phyloP scores from a whole-genome alignment of 2,113 vertebrate species.

The Eptesicus fuscus region DNA sequence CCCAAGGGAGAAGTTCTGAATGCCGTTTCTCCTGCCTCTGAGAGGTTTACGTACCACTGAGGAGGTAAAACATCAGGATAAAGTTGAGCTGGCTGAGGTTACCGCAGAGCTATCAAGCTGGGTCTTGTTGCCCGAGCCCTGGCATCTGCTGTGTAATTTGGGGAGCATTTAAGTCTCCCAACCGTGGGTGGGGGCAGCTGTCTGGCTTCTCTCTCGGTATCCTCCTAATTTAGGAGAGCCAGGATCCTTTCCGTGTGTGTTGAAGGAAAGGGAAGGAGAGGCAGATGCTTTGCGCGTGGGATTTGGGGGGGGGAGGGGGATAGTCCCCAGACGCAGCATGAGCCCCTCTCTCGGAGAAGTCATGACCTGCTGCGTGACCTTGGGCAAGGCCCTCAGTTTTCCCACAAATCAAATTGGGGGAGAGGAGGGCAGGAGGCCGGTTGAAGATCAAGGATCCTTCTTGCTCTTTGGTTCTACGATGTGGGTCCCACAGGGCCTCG shows the following conservation, averaged over 20 bases:
- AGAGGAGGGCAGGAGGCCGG: neutral
- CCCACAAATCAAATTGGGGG: neutral
- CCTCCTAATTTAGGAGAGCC: slow-evolving; percentile 59
- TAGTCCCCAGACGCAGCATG: neutral
- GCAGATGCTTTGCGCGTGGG: neutral
- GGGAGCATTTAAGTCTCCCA: slow-evolving; percentile 64
- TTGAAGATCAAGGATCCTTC: neutral
- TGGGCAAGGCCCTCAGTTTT: neutral
- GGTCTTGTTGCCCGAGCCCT: slow-evolving; percentile 64
- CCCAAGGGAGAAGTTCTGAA: slow-evolving; percentile 13
- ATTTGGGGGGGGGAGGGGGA: neutral
- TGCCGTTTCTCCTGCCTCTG: slow-evolving; percentile 53
- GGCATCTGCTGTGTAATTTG: slow-evolving; percentile 73
- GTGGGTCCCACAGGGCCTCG: neutral
- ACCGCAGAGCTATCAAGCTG: slow-evolving; percentile 69
- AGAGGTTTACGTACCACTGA: slow-evolving; percentile 52
- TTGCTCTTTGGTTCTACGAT: neutral
- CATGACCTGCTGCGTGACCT: neutral
- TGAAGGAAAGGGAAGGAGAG: neutral
- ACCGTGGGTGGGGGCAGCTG: slow-evolving; percentile 47
- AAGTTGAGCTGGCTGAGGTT: slow-evolving; percentile 64
- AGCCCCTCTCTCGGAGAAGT: neutral
- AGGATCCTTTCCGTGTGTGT: neutral
- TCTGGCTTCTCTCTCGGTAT: slow-evolving; percentile 60
- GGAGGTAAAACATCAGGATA: slow-evolving; percentile 63